These are phyloP conservation scores for Dromiciops gliroides DNA, from an alignment of 2,113 vertebrate species.

Conservation along the genomic window DNA sequence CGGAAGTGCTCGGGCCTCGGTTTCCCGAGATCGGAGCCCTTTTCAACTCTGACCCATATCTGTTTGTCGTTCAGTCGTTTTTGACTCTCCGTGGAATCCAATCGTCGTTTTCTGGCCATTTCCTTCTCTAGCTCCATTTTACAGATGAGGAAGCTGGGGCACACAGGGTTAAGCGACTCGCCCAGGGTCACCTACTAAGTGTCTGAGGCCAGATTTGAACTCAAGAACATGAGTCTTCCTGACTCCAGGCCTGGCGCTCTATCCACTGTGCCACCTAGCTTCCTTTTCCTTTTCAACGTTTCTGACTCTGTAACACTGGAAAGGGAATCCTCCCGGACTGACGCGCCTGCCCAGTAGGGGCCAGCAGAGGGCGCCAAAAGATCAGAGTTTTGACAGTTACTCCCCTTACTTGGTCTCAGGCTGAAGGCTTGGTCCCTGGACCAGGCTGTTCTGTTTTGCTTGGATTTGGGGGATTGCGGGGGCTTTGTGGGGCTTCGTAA, in stretches of 20 bases:
- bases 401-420: not conserved
- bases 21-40: not conserved
- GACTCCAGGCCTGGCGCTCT: too few species aligned
- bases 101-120: too few species aligned
- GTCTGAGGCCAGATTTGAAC: not conserved
- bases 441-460: not conserved
- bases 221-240: not conserved
- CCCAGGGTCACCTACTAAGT: not conserved
- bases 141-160: not conserved
- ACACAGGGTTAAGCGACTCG: not conserved
- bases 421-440: not conserved
- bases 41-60: not conserved
- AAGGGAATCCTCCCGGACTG: not conserved
- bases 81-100: too few species aligned
- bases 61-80: not conserved
- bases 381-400: not conserved
- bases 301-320: not conserved
- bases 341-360: not conserved
- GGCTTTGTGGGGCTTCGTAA: not conserved
- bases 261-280: not conserved
- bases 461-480: not conserved
- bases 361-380: not conserved
- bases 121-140: not conserved
- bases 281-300: rapidly evolving
- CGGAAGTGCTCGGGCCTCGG: not conserved